phyloP scores from a whole-genome alignment of 2,113 vertebrate species.

The Amazona vittata region DNA sequence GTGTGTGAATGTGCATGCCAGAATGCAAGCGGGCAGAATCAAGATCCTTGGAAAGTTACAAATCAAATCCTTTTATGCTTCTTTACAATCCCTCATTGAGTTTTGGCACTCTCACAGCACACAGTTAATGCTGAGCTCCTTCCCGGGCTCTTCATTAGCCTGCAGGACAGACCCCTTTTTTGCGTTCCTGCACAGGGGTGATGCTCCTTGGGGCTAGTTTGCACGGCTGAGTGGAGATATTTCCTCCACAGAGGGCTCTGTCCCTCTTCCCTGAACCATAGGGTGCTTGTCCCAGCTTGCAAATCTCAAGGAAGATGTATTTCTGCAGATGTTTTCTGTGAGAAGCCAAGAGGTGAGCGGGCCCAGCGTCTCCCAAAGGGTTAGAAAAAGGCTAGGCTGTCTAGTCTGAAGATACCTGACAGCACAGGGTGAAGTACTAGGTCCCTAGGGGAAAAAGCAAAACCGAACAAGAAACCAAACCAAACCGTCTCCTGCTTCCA shows the following conservation, averaged over 20 bases:
- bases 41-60: neutral
- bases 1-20: neutral
- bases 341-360: neutral
- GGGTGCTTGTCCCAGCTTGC: constrained; percentile 19
- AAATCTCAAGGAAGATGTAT: neutral
- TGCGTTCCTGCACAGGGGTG: neutral
- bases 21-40: neutral
- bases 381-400: neutral
- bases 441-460: neutral
- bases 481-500: neutral
- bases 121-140: neutral
- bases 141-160: neutral
- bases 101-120: neutral
- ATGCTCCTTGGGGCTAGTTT: neutral
- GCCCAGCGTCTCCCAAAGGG: neutral
- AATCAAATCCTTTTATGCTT: neutral
- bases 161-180: neutral
- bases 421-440: neutral
- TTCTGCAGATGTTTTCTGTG: constrained; percentile 13
- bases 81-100: neutral
- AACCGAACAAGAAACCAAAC: neutral
- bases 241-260: neutral
- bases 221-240: neutral
- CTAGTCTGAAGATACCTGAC: neutral
- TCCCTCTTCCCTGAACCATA: neutral